Percentiles rank a stretch among this genome's conserved stretches.
Conservation (phyloP, 1,140 invertebrate genomes). For the Agrilus planipennis region DNA sequence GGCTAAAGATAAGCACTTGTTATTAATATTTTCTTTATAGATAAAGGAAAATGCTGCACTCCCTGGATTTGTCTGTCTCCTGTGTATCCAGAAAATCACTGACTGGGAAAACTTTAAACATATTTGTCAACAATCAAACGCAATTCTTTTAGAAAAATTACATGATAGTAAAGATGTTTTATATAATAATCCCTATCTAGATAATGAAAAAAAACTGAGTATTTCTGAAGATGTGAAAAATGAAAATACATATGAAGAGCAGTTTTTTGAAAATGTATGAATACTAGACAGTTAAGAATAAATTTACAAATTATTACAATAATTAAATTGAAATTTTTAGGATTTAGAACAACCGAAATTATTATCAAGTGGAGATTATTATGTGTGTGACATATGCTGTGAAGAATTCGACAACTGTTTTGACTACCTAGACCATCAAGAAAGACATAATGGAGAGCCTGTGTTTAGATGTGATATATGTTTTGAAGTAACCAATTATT, state of each 20-base stretch:
- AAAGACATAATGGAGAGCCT: constrained; percentile 12
- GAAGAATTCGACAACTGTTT: constrained; percentile 13
- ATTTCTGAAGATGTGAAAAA: neutral
- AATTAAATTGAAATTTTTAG: constrained; percentile 3
- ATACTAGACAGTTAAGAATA: too few species aligned
- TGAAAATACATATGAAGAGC: neutral
- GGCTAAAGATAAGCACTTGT: neutral
- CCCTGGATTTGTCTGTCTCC: constrained; percentile 11
- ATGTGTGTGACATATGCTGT: constrained; percentile 16
- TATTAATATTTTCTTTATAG: constrained; percentile 10
- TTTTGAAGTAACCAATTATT: constrained; percentile 10
- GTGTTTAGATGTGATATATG: constrained; percentile 18
- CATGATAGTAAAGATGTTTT: neutral
- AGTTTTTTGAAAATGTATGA: too few species aligned
- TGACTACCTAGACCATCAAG: constrained; percentile 18
- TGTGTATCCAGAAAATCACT: constrained; percentile 15
- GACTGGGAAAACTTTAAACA: constrained; percentile 17
- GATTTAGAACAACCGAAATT: neutral
- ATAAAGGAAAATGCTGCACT: constrained; percentile 13
- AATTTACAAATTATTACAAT: too few species aligned
- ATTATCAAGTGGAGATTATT: constrained; percentile 2
- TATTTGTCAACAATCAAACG: constrained; percentile 15
- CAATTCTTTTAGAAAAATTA: constrained; percentile 2
- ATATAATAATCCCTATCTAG: neutral
- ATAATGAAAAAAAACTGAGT: neutral